Percentiles rank a stretch among this genome's conserved stretches.
These are phyloP conservation scores for Pelodiscus sinensis DNA, from an alignment of 2,113 vertebrate species.

Conservation along the genomic window DNA sequence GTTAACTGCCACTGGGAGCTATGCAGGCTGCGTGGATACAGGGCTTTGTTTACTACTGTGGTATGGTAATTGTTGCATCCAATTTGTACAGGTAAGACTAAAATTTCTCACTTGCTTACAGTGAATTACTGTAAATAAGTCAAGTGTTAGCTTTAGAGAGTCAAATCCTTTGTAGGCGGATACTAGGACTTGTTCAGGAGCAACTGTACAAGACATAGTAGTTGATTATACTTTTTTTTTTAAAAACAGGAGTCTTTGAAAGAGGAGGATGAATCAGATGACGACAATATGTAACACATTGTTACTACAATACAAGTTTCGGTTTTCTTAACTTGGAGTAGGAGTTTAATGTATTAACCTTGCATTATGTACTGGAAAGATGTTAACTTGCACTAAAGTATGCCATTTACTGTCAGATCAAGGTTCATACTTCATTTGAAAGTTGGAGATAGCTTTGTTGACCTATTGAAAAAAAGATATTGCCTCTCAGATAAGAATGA, in stretches of 20 bases:
- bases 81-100: neutral
- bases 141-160: neutral
- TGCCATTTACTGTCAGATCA: slow-evolving; percentile 58
- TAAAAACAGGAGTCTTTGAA: slow-evolving; percentile 94
- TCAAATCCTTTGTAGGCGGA: neutral
- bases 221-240: slow-evolving; percentile 2
- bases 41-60: neutral
- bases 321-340: slow-evolving; percentile 61
- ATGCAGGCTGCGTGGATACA: neutral
- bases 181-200: neutral
- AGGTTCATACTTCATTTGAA: neutral
- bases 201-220: neutral
- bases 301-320: slow-evolving; percentile 58
- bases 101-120: neutral
- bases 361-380: slow-evolving; percentile 56
- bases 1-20: neutral
- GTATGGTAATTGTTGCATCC: too few species aligned
- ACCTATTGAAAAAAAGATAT: neutral
- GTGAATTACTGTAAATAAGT: neutral
- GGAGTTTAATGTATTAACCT: slow-evolving; percentile 40
- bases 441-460: neutral
- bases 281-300: slow-evolving; percentile 95
- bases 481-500: neutral
- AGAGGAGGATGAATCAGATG: slow-evolving; percentile 98
- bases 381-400: slow-evolving; percentile 80